Evolutionary conservation across 1,140 invertebrate genomes (phyloP).

Genomic region (Pectinophora gossypiella): DNA sequence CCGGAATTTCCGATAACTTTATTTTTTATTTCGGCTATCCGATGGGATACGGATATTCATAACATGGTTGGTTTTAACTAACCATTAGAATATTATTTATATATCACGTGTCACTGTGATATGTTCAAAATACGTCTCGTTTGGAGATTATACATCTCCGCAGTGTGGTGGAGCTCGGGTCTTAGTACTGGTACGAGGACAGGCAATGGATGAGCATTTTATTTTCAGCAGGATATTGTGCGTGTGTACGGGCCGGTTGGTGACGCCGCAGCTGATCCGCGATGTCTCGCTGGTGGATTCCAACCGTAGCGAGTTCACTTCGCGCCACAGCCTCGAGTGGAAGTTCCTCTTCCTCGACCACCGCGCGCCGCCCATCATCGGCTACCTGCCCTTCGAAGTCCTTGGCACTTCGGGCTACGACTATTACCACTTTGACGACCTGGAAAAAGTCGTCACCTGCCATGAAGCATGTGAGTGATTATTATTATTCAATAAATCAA

Average conservation of each 20-base stretch:
- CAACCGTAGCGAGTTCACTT: slow-evolving; percentile 91
- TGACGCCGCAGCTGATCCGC: slow-evolving; percentile 88
- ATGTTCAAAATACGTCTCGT: too few relatives aligned
- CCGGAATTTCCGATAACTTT: too few relatives aligned
- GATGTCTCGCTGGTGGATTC: slow-evolving; percentile 91
- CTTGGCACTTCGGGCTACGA: slow-evolving; percentile 96
- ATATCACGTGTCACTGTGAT: too few relatives aligned
- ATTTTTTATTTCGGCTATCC: too few relatives aligned
- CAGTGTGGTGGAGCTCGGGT: too few relatives aligned
- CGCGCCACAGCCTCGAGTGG: slow-evolving; percentile 95
- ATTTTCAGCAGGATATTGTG: slow-evolving; percentile 80
- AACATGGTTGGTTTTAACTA: too few relatives aligned
- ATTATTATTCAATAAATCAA: too few relatives aligned
- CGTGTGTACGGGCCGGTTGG: slow-evolving; percentile 88
- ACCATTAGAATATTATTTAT: too few relatives aligned
- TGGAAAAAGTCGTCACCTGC: slow-evolving; percentile 90
- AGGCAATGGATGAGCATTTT: too few relatives aligned
- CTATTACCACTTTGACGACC: slow-evolving; percentile 96
- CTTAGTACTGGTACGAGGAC: too few relatives aligned
- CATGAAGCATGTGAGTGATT: slow-evolving; percentile 89
- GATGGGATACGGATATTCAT: too few relatives aligned
- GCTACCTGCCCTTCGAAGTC: slow-evolving; percentile 96
- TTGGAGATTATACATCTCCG: too few relatives aligned
- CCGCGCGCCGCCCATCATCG: slow-evolving; percentile 94
- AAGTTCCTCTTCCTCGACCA: slow-evolving; percentile 97